Conservation (phyloP, 1,140 invertebrate genomes). For the Aphelenchoides avenae region DNA sequence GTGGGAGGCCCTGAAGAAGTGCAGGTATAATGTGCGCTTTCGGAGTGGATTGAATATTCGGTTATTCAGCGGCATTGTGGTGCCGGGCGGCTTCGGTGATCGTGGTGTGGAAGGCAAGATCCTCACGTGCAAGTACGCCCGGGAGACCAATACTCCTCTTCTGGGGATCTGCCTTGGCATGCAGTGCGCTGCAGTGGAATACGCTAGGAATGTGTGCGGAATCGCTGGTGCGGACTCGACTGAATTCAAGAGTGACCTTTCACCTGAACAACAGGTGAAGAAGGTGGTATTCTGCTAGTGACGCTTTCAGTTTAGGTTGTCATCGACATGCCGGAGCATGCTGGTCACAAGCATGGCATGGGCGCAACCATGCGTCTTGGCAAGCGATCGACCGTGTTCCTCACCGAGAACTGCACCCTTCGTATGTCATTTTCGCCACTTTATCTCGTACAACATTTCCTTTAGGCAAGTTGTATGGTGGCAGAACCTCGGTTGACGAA, state of each 20-base stretch:
- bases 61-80: constrained; percentile 75
- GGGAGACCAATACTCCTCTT: constrained; percentile 81
- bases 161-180: constrained; percentile 90
- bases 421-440: constrained; percentile 25
- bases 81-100: constrained; percentile 93
- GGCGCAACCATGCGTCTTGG: constrained; percentile 98
- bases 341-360: constrained; percentile 71
- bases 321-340: constrained; percentile 98
- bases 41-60: not conserved
- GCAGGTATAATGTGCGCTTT: constrained; percentile 67
- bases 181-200: constrained; percentile 95
- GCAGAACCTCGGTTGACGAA: constrained; percentile 76
- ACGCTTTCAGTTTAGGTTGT: constrained; percentile 62
- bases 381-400: constrained; percentile 78
- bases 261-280: constrained; percentile 20
- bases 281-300: constrained; percentile 5
- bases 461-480: constrained; percentile 43
- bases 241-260: constrained; percentile 74
- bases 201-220: constrained; percentile 77
- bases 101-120: constrained; percentile 95
- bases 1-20: constrained; percentile 82
- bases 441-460: not conserved
- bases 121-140: constrained; percentile 83
- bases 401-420: constrained; percentile 51
- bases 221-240: constrained; percentile 77